A percentile compares a stretch with the other conserved stretches of the same genome.
Evolutionary conservation across 2,113 vertebrate genomes (phyloP).

Genomic region (Hiodon tergisus): DNA sequence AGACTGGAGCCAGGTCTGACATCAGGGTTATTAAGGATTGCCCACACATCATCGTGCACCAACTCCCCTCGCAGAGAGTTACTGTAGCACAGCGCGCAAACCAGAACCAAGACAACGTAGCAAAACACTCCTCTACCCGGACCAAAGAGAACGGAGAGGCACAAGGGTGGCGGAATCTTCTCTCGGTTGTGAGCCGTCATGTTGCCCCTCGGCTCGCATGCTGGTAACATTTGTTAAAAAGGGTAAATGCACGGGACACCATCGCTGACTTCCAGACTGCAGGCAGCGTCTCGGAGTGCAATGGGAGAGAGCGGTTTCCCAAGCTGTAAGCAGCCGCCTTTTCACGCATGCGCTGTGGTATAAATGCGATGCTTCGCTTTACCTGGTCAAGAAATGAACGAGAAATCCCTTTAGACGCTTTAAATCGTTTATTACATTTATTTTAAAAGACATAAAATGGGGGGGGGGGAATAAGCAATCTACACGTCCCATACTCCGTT

Average conservation of each 20-base stretch:
- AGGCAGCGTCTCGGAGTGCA: slow-evolving; percentile 21
- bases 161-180: slow-evolving; percentile 30
- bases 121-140: slow-evolving; percentile 40
- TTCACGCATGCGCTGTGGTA: slow-evolving; percentile 49
- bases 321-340: slow-evolving; percentile 26
- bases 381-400: slow-evolving; percentile 14
- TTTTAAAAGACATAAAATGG: not conserved
- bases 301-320: slow-evolving; percentile 11
- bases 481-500: not conserved
- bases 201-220: slow-evolving; percentile 46
- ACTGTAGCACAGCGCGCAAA: slow-evolving; percentile 76
- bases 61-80: slow-evolving; percentile 85
- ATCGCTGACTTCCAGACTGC: slow-evolving; percentile 37
- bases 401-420: too few species aligned
- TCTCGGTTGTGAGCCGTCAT: slow-evolving; percentile 55
- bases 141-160: slow-evolving; percentile 26
- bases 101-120: slow-evolving; percentile 51
- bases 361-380: not conserved
- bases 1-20: slow-evolving; percentile 70
- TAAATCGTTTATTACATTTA: too few species aligned
- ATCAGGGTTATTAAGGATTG: slow-evolving; percentile 91
- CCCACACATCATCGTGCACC: slow-evolving; percentile 96
- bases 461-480: not conserved
- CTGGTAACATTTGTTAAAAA: slow-evolving; percentile 27
- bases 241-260: slow-evolving; percentile 12